Base-by-base conservation (phyloP, 2,888 invertebrate species). In the Caenorhabditis doughertyi region DNA sequence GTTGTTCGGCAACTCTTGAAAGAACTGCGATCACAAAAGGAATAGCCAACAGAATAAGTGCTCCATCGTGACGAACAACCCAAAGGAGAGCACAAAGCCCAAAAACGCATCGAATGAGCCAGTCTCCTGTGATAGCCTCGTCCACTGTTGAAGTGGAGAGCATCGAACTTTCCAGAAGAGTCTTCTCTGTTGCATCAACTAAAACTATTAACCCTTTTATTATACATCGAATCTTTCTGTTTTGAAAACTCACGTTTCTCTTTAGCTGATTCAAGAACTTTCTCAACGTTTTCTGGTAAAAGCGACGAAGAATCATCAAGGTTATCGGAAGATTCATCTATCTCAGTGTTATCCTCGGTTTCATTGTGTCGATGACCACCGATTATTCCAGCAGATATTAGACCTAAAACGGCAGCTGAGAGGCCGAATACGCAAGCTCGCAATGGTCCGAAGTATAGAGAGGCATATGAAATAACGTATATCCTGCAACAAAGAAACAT, bases 401-500 rank as follows among this genome's bases (percentile, higher is more conserved):
- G 77, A 0, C 71, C 85, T 0, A 92, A 72, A 21, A 88, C 79
- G n/a, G 84, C 71, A n/a, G 87, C 84, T 9, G 84, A 82, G 8
- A 79, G 62, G n/a, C 87, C 82, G 60, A 91, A 91, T 18, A 89
- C 86, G 23, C 88, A 67, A 3, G 91, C 91, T 7, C 91, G 84
- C 16, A 91, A 70, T 2, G 89, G 89, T 2, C 90, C 91, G 47
- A 89, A 90, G 62, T 87, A 88, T 2, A 84, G 64, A 1, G 90
- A 85, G 21, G 86, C 65, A 64, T 83, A 84, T n/a, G 90, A 86
- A 27, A 91, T 85, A 0, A 85, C 85, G 79, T 87, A 89, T 7
- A 91, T 70, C 90, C 89, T 89, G 62, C 39, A 87, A 79, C n/a
- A 35, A 55, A 27, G 18, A 60, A 53, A 44, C 18, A 0, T 21